phyloP scores from a whole-genome alignment of 1,140 invertebrate genomes.

The Brevipalpus yothersi region DNA sequence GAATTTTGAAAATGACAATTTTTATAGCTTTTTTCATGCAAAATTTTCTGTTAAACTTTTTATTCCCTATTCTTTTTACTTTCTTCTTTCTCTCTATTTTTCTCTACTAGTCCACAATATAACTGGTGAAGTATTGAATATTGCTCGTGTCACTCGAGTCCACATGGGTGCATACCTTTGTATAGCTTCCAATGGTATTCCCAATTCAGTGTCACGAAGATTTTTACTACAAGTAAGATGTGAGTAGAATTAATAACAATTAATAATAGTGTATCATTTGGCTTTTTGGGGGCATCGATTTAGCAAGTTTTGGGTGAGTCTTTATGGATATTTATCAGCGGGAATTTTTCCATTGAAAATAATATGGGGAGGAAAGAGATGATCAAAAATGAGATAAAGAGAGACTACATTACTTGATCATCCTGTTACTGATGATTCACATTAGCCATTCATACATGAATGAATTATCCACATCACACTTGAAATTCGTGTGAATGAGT shows the following conservation, averaged over 20 bases:
- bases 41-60: not conserved
- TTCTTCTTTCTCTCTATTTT: not conserved
- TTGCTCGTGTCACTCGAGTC: slow-evolving; percentile 53
- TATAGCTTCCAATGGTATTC: slow-evolving; percentile 31
- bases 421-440: no score
- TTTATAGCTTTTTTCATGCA: not conserved
- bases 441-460: no score
- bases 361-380: no score
- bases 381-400: no score
- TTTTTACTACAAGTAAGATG: slow-evolving; percentile 82
- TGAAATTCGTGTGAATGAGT: no score
- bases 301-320: not conserved
- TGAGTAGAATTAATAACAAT: slow-evolving; percentile 31
- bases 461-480: no score
- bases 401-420: no score
- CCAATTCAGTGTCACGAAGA: slow-evolving; percentile 47
- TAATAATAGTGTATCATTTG: not conserved
- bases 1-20: not conserved
- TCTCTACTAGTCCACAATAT: not conserved
- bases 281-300: not conserved
- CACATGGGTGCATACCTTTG: slow-evolving; percentile 57
- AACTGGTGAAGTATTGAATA: slow-evolving; percentile 45
- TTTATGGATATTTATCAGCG: not conserved
- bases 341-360: no score
- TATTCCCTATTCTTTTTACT: not conserved